A percentile compares a stretch with the other conserved stretches of the same genome.
Evolutionary conservation across 2,797 vertebrate genomes (phyloP).

Genomic region (Brachyalestes nurse): DNA sequence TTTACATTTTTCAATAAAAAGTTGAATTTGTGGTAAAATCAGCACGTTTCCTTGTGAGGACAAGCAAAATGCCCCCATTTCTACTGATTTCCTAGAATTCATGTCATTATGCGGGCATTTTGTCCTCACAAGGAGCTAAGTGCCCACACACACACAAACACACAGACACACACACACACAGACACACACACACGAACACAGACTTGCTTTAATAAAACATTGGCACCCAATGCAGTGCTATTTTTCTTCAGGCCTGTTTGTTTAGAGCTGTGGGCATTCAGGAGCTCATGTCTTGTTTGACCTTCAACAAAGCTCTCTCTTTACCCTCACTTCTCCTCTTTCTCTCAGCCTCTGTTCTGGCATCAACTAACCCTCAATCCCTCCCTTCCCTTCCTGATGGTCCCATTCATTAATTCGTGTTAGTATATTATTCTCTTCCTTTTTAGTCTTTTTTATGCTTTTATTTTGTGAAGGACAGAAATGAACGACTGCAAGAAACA

Average conservation of each 20-base stretch:
- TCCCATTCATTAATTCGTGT: background rate
- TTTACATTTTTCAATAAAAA: too few relatives aligned
- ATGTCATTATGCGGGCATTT: too few relatives aligned
- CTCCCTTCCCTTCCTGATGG: background rate
- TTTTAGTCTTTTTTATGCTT: conserved; percentile 2
- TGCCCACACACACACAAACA: background rate
- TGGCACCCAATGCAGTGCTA: conserved; percentile 25
- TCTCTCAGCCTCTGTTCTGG: conserved; percentile 20
- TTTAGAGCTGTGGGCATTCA: conserved; percentile 40
- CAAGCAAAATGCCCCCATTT: too few relatives aligned
- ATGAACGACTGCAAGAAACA: conserved; percentile 47
- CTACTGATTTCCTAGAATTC: too few relatives aligned
- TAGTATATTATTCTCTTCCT: conserved; percentile 23
- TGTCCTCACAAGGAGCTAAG: too few relatives aligned
- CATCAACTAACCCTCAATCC: background rate
- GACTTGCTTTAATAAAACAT: conserved; percentile 48
- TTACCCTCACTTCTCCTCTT: conserved; percentile 43
- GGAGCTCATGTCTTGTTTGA: conserved; percentile 38
- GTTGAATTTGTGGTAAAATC: too few relatives aligned
- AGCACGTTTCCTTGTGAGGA: too few relatives aligned
- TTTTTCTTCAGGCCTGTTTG: conserved; percentile 39
- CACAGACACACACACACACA: too few relatives aligned
- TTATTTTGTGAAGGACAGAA: conserved; percentile 63
- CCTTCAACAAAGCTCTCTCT: conserved; percentile 32
- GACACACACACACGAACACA: background rate